Conservation (phyloP, 2,797 vertebrate genomes). For the Gymnothorax reevesii region DNA sequence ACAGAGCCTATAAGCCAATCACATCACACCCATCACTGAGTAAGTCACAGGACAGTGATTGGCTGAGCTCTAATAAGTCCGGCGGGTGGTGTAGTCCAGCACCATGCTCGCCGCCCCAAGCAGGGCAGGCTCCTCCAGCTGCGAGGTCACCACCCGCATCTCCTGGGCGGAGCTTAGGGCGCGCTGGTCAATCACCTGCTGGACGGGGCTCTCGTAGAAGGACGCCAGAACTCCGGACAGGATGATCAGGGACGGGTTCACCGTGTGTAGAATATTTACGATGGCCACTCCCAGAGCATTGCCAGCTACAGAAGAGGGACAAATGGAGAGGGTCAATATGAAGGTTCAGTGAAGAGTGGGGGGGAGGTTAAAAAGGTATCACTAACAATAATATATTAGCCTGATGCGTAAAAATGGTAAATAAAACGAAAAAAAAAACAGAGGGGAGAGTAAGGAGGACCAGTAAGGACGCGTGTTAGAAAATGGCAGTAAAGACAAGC, state of each 20-base stretch:
- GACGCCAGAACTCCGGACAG: conserved; percentile 88
- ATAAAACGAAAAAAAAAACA: too few relatives aligned
- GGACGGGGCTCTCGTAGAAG: conserved; percentile 80
- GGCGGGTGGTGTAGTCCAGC: conserved; percentile 90
- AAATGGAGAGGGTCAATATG: too few relatives aligned
- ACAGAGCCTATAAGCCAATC: not conserved
- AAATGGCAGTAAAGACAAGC: not conserved
- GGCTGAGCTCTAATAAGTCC: conserved; percentile 68
- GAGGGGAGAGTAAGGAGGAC: not conserved
- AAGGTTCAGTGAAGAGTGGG: too few relatives aligned
- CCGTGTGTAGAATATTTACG: conserved; percentile 91
- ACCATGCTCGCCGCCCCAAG: conserved; percentile 97
- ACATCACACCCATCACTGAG: not conserved
- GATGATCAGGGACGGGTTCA: conserved; percentile 92
- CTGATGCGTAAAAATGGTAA: too few relatives aligned
- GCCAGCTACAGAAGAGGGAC: conserved; percentile 71
- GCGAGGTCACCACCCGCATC: conserved; percentile 82
- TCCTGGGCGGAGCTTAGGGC: conserved; percentile 81
- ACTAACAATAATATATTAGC: too few relatives aligned
- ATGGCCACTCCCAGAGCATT: conserved; percentile 89
- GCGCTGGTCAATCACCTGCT: conserved; percentile 79
- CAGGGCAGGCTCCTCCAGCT: conserved; percentile 88
- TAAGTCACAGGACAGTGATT: not conserved
- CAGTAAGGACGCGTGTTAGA: not conserved
- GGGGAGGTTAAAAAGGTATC: too few relatives aligned